Base-by-base conservation (phyloP, 92 coral and sea anemone genomes). In the Actinernus sp. region DNA sequence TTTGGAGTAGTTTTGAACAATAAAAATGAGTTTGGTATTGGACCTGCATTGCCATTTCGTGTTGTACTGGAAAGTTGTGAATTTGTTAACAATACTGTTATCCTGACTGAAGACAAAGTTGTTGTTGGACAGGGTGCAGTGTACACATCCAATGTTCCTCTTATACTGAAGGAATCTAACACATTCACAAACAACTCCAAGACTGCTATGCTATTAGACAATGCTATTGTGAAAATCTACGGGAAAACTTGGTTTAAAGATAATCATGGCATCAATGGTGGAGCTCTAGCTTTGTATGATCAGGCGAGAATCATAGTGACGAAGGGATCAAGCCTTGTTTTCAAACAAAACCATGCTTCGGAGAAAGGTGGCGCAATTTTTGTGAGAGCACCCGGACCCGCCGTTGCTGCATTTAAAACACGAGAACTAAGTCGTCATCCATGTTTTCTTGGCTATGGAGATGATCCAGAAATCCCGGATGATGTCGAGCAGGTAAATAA, bases 41-140 rank as follows among this genome's bases (percentile, higher is more conserved):
- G 65, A 14, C 3, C 31, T 30, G 37, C 44, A 25, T 16, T 46
- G 4, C 61, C 83, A 18, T 86, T 66, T 40, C 38, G 22, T 0
- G 65, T 79, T 9, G 40, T 51, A 26, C 57, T 88, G 34, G 82
- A 68, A 36, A 52, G 71, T 55, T 65, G 78, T 25, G 9, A 12
- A 19, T 0, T 88, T 18, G 26, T 5, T 14, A 49, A 70, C 0
- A 88, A 77, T 53, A 26, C 34, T 4, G 77, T 88, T 16, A 63
- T 84, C 3, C 13, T 22, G 33, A 78, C 71, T 18, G 74, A 56
- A 58, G 94, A 63, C 31, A 25, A 26, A 13, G 19, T n/a, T 16
- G 88, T 88, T 9, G 61, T 82, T 69, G 94, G 94, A 14, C 84
- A 79, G 22, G 94, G 89, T 19, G 81, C 94, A 13, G 9, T 88